These are phyloP conservation scores for Semicossyphus pulcher DNA, from an alignment of 2,113 vertebrate genomes.

Conservation along the genomic window DNA sequence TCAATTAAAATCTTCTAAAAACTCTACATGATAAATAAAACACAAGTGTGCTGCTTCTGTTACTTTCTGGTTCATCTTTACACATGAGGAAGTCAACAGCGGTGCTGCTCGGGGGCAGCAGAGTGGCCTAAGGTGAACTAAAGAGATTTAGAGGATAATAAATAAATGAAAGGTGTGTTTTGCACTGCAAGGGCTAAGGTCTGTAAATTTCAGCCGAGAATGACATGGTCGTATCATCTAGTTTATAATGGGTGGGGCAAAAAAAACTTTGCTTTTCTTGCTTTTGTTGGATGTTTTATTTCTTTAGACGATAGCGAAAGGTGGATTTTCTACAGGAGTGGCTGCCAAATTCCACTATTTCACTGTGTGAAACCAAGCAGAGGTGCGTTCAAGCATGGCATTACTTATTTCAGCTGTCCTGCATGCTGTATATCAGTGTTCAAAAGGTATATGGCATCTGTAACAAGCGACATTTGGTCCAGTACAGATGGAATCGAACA, in stretches of 20 bases:
- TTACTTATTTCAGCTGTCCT: neutral
- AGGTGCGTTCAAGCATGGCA: neutral
- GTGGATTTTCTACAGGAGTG: neutral
- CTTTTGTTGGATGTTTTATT: neutral
- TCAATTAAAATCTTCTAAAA: too few species aligned
- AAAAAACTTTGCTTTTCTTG: neutral
- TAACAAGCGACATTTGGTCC: neutral
- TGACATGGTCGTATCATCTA: neutral
- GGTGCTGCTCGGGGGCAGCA: neutral
- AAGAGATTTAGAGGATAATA: conserved; percentile 4
- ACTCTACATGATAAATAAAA: neutral
- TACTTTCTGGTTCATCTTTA: neutral
- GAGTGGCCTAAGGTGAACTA: neutral
- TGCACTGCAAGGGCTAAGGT: conserved; percentile 1
- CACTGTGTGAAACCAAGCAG: neutral
- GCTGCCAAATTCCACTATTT: neutral
- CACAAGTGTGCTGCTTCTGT: neutral
- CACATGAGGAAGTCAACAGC: neutral
- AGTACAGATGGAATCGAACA: neutral
- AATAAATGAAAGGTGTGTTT: conserved; percentile 13
- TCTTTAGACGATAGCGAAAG: neutral
- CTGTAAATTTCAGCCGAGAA: neutral
- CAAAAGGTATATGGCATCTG: neutral
- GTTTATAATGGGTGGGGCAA: neutral
- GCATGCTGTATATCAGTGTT: neutral